phyloP scores from a whole-genome alignment of 2,888 invertebrate species.

The Emmelina monodactyla region DNA sequence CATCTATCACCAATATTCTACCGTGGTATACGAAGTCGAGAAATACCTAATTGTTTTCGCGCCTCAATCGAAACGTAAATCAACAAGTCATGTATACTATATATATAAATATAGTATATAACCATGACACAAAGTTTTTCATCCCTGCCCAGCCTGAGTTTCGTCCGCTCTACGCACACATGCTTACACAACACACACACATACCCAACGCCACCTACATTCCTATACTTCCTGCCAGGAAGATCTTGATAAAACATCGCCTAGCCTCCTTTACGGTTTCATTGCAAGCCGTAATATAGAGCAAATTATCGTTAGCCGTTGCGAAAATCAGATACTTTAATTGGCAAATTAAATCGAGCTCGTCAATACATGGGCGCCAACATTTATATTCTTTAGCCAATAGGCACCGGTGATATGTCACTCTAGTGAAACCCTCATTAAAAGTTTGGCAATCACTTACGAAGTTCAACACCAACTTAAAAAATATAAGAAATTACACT shows the following conservation, averaged over 20 bases:
- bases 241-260: too few relatives aligned
- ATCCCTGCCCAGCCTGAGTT: constrained; percentile 62
- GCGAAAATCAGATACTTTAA: neutral
- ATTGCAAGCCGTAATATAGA: too few relatives aligned
- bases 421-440: too few relatives aligned
- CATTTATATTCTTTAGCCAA: neutral
- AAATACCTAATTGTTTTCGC: constrained; percentile 53
- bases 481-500: too few relatives aligned
- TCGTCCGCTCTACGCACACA: constrained; percentile 48
- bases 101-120: too few relatives aligned
- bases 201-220: constrained; percentile 26
- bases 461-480: too few relatives aligned
- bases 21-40: constrained; percentile 58
- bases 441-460: too few relatives aligned
- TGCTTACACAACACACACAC: constrained; percentile 20
- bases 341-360: too few relatives aligned
- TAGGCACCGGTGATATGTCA: neutral
- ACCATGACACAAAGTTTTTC: too few relatives aligned
- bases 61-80: constrained; percentile 44
- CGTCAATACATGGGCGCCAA: neutral
- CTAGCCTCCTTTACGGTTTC: too few relatives aligned
- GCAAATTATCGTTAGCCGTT: neutral
- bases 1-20: constrained; percentile 63
- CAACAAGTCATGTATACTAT: too few relatives aligned
- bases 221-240: too few relatives aligned